Evolutionary conservation across 1,140 invertebrate genomes (phyloP).

Genomic region (Drosophila pachea): DNA sequence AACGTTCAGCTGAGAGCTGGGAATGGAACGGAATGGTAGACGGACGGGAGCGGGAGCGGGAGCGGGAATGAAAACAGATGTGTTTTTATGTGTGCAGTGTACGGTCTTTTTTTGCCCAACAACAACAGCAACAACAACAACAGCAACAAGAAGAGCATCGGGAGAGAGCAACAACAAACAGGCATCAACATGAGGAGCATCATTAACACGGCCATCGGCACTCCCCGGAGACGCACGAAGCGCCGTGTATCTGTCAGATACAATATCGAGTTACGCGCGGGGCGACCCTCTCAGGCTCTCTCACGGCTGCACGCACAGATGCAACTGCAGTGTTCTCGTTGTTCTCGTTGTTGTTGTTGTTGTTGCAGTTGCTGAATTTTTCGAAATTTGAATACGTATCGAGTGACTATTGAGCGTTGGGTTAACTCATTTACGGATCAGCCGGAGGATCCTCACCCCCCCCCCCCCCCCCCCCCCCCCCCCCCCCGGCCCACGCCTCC

Average conservation of each 20-base stretch:
- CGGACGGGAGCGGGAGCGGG: not conserved
- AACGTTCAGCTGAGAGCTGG: not conserved
- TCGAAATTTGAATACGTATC: slow-evolving; percentile 74
- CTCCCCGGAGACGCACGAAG: slow-evolving; percentile 37
- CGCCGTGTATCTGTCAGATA: slow-evolving; percentile 73
- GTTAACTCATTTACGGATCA: slow-evolving; percentile 51
- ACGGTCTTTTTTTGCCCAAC: slow-evolving; percentile 30
- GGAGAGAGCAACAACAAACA: slow-evolving; percentile 2
- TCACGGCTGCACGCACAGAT: slow-evolving; percentile 45
- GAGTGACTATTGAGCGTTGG: slow-evolving; percentile 54
- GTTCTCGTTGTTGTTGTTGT: no score
- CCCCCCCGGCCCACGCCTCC: slow-evolving; percentile 8
- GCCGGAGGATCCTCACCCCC: slow-evolving; percentile 29
- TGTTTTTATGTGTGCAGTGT: slow-evolving; percentile 35
- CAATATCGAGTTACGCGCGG: slow-evolving; percentile 65
- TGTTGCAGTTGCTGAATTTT: slow-evolving; percentile 21
- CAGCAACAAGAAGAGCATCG: slow-evolving; percentile 26
- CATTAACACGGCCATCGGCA: slow-evolving; percentile 52
- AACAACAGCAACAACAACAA: slow-evolving; percentile 7
- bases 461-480: slow-evolving; percentile 9
- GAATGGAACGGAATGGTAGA: not conserved
- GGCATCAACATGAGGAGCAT: slow-evolving; percentile 49
- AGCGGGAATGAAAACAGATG: slow-evolving; percentile 62
- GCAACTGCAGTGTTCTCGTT: no score
- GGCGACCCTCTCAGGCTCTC: not conserved